A percentile compares a stretch with the other conserved stretches of the same genome.
Evolutionary conservation across 2,888 invertebrate species (phyloP).

Genomic region (Hemithea aestivaria): DNA sequence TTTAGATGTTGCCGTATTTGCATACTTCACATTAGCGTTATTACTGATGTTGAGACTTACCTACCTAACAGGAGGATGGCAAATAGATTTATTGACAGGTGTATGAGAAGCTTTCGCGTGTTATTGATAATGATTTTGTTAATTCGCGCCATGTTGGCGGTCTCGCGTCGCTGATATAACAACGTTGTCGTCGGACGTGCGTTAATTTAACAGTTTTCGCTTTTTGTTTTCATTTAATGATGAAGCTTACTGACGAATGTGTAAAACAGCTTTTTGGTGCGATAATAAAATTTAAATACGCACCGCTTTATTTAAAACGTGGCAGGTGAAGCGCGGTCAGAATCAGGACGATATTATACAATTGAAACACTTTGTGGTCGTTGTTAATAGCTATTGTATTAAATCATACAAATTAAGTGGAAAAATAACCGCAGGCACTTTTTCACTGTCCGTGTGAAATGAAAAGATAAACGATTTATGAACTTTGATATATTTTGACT

Average conservation of each 20-base stretch:
- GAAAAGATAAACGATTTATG: too few species aligned
- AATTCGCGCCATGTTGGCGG: slow-evolving; percentile 49
- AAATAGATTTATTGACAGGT: slow-evolving; percentile 51
- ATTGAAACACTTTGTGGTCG: slow-evolving; percentile 13
- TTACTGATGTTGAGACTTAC: slow-evolving; percentile 42
- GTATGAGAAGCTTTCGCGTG: slow-evolving; percentile 38
- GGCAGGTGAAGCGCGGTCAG: slow-evolving; percentile 12
- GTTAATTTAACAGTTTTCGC: slow-evolving; percentile 43
- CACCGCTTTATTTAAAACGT: slow-evolving; percentile 21
- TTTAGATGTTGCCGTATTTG: slow-evolving; percentile 56
- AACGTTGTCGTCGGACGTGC: slow-evolving; percentile 27
- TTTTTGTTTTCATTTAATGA: slow-evolving; percentile 43
- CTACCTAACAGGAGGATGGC: slow-evolving; percentile 41
- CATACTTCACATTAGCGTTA: slow-evolving; percentile 62
- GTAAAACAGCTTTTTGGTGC: slow-evolving; percentile 23
- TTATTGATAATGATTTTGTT: slow-evolving; percentile 50
- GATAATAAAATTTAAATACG: slow-evolving; percentile 24
- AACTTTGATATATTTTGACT: too few species aligned
- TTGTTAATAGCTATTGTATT: slow-evolving; percentile 7
- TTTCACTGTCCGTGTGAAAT: neutral
- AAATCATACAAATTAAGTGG: slow-evolving; percentile 4
- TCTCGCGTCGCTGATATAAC: slow-evolving; percentile 40
- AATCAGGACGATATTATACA: slow-evolving; percentile 13
- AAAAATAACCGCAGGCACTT: slow-evolving; percentile 2
- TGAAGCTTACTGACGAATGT: slow-evolving; percentile 22